Base-by-base conservation (phyloP, 2,113 vertebrate genomes). In the Deroptyus accipitrinus region DNA sequence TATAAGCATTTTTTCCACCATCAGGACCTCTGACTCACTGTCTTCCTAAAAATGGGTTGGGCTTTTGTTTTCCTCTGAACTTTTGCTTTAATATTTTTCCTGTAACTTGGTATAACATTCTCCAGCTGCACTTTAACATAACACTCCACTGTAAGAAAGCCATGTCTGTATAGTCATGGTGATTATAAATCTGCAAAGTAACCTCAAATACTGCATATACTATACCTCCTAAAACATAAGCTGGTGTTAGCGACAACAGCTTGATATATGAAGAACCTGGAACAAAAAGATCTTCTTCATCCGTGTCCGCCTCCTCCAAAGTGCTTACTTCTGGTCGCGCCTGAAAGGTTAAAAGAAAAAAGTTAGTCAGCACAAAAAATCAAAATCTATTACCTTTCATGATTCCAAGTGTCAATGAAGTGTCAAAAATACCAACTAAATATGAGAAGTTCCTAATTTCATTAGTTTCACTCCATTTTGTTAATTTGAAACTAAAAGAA, bases 221-320 rank as follows among this genome's bases (percentile, higher is more conserved):
- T 74, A 79, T 95, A 99, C 99, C 99, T 98, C 98, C 98, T 54
- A 99, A 97, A 87, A 98, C 98, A 28, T 96, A 61, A 39, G 75
- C 23, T 11, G 97, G 86, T 1, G 98, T 99, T 80, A 99, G 97
- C 69, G 90, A 93, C 95, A 99, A 80, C 20, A 99, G 97, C 88
- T 98, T 99, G 72, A 99, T 96, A 88, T 99, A 99, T 4, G 99
- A 99, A 52, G 96, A 95, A n/a, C 99, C 99, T 1, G 98, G 98
- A 62, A 99, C 88, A 22, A 97, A 98, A 9, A 99, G 96, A 96
- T 99, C 97, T 31, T 98, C 98, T 42, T 97, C 90, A 72, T 94
- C 95, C 28, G 83, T 51, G 8, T 96, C 97, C 31, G 44, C 31
- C 3, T 98, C 98, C 51, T 98, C 98, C 27, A 93, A 78, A 7